phyloP scores from a whole-genome alignment of 2,888 invertebrate species.

The Cheilosia soror region DNA sequence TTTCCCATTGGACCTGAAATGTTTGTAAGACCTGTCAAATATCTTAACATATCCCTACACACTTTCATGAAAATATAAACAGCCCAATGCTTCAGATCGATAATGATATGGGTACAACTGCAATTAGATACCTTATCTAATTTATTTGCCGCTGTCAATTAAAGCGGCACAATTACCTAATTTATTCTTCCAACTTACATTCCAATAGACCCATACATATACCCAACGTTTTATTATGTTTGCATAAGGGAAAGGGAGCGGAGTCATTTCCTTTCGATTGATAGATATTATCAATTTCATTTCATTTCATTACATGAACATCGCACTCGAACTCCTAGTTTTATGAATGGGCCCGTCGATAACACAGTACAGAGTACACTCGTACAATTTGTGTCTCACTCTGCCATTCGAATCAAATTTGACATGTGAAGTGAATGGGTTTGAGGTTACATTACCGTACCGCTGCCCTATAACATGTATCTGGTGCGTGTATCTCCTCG shows the following conservation, averaged over 20 bases:
- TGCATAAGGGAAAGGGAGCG: slow-evolving; percentile 8
- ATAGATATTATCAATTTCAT: slow-evolving; percentile 50
- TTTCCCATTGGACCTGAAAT: no score
- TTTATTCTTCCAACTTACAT: no score
- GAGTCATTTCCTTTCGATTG: slow-evolving; percentile 51
- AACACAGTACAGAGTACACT: neutral
- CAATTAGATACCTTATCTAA: no score
- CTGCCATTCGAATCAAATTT: slow-evolving; percentile 55
- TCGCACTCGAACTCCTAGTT: slow-evolving; percentile 46
- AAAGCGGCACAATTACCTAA: no score
- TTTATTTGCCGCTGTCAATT: no score
- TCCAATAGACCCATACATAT: neutral
- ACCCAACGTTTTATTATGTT: slow-evolving; percentile 21
- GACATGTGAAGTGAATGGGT: slow-evolving; percentile 44
- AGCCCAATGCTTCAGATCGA: no score
- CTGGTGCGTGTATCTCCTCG: slow-evolving; percentile 43
- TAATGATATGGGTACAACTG: no score
- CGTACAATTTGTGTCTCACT: neutral
- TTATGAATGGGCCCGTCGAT: slow-evolving; percentile 14
- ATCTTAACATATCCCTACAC: no score
- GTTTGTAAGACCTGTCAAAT: no score
- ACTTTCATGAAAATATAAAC: no score
- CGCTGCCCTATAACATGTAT: slow-evolving; percentile 45
- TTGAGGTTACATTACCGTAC: slow-evolving; percentile 57
- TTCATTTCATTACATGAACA: slow-evolving; percentile 51